Evolutionary conservation across 2,797 vertebrate genomes (phyloP).

Genomic region (Masticophis lateralis): DNA sequence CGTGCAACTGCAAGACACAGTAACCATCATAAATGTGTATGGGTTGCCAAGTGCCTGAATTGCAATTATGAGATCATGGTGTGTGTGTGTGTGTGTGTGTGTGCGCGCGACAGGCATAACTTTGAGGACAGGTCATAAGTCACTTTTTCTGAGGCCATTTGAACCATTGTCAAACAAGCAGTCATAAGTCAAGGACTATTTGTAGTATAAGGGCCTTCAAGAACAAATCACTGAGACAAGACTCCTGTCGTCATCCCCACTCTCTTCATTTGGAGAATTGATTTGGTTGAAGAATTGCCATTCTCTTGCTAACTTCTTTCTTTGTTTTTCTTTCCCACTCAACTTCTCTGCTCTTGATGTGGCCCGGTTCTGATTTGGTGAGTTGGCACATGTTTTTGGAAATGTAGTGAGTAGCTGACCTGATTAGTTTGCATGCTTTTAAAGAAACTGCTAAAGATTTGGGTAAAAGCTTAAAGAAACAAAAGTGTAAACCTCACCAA

Average conservation of each 20-base stretch:
- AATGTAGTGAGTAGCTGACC: background rate
- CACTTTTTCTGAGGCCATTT: background rate
- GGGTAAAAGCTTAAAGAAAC: background rate
- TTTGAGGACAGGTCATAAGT: background rate
- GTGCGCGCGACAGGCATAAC: background rate
- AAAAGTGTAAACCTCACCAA: background rate
- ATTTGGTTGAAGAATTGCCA: background rate
- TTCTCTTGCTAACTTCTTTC: background rate
- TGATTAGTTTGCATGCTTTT: background rate
- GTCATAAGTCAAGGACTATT: background rate
- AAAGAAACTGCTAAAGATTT: background rate
- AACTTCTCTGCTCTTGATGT: background rate
- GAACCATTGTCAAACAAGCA: background rate
- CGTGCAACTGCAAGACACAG: background rate
- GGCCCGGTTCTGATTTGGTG: background rate
- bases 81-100: no score
- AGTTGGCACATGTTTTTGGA: background rate
- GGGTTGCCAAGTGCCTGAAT: background rate
- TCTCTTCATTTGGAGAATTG: background rate
- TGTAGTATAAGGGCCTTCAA: background rate
- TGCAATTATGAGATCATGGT: background rate
- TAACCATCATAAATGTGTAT: background rate
- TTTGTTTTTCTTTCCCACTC: constrained; percentile 1
- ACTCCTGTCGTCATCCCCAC: background rate
- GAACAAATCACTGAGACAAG: background rate